These are phyloP conservation scores for Perognathus longimembris DNA, from an alignment of 2,113 vertebrate genomes.

Conservation along the genomic window DNA sequence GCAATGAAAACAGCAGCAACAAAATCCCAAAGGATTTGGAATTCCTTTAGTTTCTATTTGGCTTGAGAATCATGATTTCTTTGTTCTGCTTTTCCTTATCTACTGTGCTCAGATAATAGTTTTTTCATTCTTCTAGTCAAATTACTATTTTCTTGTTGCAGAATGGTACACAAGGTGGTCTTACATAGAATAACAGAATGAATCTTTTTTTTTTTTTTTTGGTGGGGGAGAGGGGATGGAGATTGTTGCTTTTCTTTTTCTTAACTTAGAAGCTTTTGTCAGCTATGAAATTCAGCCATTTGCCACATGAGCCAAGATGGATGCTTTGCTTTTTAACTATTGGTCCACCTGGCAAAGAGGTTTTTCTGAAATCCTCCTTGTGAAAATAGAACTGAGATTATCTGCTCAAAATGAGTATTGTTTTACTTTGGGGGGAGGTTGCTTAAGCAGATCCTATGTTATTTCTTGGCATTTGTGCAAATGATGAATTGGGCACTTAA, in stretches of 20 bases:
- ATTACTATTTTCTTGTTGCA: conserved; percentile 59
- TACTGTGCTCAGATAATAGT: conserved; percentile 52
- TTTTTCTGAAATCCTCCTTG: conserved; percentile 39
- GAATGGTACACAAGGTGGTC: conserved; percentile 20
- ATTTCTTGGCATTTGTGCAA: conserved; percentile 53
- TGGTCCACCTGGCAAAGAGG: conserved; percentile 36
- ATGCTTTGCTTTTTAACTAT: conserved; percentile 52
- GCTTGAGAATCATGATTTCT: conserved; percentile 65
- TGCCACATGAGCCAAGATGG: background rate
- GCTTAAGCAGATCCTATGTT: conserved; percentile 46
- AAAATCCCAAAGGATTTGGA: conserved; percentile 57
- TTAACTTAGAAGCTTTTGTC: conserved; percentile 19
- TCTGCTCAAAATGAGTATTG: conserved; percentile 33
- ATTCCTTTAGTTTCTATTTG: conserved; percentile 75
- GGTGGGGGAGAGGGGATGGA: background rate
- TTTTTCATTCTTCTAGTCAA: conserved; percentile 58
- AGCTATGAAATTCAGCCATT: conserved; percentile 50
- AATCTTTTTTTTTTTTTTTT: conserved; percentile 36
- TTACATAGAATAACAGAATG: conserved; percentile 34
- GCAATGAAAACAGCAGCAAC: conserved; percentile 62
- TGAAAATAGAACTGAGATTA: conserved; percentile 54
- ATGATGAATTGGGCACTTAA: conserved; percentile 42
- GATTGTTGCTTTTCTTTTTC: background rate
- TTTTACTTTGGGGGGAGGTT: background rate
- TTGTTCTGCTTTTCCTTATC: conserved; percentile 69